Evolutionary conservation across 2,797 vertebrate genomes (phyloP), one percentile per base, ranked within the genome.

Genomic region (Ptychobarbus kaznakovi): DNA sequence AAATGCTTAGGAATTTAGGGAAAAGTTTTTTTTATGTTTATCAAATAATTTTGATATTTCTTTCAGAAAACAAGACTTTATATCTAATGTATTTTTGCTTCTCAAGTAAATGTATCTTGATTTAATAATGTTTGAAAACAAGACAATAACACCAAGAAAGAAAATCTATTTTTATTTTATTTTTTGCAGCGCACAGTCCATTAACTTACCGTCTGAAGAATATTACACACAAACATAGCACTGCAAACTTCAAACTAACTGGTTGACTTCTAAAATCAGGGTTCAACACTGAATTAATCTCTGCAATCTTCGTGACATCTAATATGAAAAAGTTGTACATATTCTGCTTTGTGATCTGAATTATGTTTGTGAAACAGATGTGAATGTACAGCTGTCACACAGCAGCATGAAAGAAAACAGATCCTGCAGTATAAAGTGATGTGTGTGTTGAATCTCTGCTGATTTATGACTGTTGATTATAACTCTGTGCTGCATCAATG

Each of bases 401-500:
- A 22, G 51, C 49, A 35, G 46, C 46, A 51, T 32, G 18, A 49
- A 3, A 68, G 1, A 1, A 69, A 40, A 40, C 10, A 9, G 40
- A 44, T 56, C 18, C 25, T 58, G 10, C 38, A 18, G 46, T 40
- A 16, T 80, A 53, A 80, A 66, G 13, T 25, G 3, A 51, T 32
- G 73, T 80, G 25, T 18, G 49, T 70, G 66, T 72, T 32, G 80
- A 72, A 56, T 81, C 8, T 53, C n/a, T 70, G 49, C 42, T 72
- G 80, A 81, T 81, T 72, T 28, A 81, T 32, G 35, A 28, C 66
- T 56, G 74, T 58, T 56, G 35, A 82, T 40, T 42, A 72, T 28
- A 76, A 76, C 65, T 72, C 35, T 28, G 80, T 22, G 40, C 80
- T 58, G 53, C 68, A 44, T 82, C 80, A 82, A 73, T 42, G 69